Evolutionary conservation across 2,888 invertebrate genomes (phyloP).

Genomic region (Cancer borealis): DNA sequence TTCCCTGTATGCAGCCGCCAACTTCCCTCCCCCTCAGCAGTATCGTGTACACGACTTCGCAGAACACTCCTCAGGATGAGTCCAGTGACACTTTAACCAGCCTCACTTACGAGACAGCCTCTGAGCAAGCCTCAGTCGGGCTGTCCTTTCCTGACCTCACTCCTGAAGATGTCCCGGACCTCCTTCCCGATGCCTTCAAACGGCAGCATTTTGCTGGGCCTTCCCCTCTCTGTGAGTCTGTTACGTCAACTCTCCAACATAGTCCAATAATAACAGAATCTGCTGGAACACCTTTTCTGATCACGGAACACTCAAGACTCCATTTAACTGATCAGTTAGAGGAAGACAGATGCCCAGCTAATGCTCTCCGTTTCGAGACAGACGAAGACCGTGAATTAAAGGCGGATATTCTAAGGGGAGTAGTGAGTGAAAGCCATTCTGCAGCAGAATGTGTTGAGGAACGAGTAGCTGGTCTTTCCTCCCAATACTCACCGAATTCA

Average conservation of each 20-base stretch:
- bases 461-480: neutral
- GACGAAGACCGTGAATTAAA: neutral
- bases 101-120: slow-evolving; percentile 47
- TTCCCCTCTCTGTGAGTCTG: neutral
- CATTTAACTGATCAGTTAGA: neutral
- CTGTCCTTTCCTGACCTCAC: slow-evolving; percentile 34
- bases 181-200: slow-evolving; percentile 21
- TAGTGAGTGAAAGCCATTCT: neutral
- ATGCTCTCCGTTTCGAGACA: neutral
- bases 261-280: neutral
- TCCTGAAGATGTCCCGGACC: slow-evolving; percentile 58
- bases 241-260: neutral
- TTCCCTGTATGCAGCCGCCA: neutral
- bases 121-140: neutral
- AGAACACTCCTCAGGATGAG: neutral
- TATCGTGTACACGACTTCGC: neutral
- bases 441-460: neutral
- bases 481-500: neutral
- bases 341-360: neutral
- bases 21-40: slow-evolving; percentile 9
- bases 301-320: neutral
- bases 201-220: neutral
- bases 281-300: neutral
- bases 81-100: slow-evolving; percentile 28
- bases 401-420: neutral